phyloP scores from a whole-genome alignment of 2,888 invertebrate species.

The Drosophila prostipennis region DNA sequence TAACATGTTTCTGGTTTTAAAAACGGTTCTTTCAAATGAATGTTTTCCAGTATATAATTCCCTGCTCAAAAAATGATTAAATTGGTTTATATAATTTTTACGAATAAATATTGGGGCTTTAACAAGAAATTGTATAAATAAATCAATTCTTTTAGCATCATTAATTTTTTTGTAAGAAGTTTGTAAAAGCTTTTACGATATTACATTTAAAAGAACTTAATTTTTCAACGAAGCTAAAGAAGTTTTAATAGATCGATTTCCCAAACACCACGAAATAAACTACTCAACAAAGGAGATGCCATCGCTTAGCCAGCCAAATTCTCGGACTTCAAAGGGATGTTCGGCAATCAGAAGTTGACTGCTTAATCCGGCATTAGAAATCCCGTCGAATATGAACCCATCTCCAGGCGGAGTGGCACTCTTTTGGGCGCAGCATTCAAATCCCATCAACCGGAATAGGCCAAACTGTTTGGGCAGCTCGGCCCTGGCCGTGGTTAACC shows the following conservation, averaged over 20 bases:
- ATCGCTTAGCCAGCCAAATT: not conserved
- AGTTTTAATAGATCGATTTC: not conserved
- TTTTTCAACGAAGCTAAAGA: not conserved
- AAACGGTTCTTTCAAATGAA: too few species aligned
- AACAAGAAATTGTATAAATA: too few species aligned
- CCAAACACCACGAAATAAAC: not conserved
- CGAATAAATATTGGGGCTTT: too few species aligned
- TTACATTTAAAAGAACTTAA: too few species aligned
- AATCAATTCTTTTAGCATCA: too few species aligned
- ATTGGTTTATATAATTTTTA: too few species aligned
- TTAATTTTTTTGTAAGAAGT: too few species aligned
- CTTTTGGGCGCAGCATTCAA: conserved; percentile 12
- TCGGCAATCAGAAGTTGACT: conserved; percentile 26
- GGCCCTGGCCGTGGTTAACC: conserved; percentile 24
- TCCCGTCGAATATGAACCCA: conserved; percentile 14
- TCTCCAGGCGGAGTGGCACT: conserved; percentile 1
- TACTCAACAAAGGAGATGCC: not conserved
- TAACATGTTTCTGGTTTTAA: too few species aligned
- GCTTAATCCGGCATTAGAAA: conserved; percentile 28
- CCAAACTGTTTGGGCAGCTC: conserved; percentile 16
- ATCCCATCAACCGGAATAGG: conserved; percentile 37
- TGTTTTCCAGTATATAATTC: too few species aligned
- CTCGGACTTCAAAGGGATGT: conserved; percentile 18
- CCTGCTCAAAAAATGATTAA: too few species aligned
- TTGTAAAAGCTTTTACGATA: too few species aligned